Evolutionary conservation across 2,888 invertebrate genomes (phyloP).

Genomic region (Rhagophthalmus giganteus): DNA sequence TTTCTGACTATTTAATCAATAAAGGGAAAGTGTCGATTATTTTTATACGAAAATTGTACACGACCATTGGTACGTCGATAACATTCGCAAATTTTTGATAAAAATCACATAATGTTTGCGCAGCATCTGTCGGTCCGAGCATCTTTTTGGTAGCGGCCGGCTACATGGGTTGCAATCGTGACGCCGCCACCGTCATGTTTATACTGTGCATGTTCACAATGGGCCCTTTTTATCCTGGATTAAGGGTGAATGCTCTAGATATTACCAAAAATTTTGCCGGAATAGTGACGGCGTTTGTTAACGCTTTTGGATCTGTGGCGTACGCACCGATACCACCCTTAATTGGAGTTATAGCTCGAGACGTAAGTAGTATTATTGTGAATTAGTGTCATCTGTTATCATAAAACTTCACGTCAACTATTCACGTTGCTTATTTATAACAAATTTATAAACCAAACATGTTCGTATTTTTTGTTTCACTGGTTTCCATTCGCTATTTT

Average conservation of each 20-base stretch:
- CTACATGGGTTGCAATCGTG: conserved; percentile 62
- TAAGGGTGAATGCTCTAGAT: conserved; percentile 68
- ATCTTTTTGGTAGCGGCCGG: conserved; percentile 65
- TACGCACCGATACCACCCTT: conserved; percentile 65
- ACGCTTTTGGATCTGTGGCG: conserved; percentile 64
- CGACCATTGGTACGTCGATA: conserved; percentile 6
- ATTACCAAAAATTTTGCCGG: conserved; percentile 67
- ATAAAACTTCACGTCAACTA: too few species aligned
- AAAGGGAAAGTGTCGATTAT: background rate
- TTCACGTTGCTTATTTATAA: too few species aligned
- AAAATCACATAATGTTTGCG: background rate
- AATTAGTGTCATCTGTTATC: too few species aligned
- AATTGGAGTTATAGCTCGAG: conserved; percentile 62
- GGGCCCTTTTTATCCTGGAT: conserved; percentile 70
- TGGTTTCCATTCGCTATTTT: too few species aligned
- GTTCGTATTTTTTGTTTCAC: too few species aligned
- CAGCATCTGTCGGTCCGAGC: conserved; percentile 66
- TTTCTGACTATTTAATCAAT: conserved; percentile 5
- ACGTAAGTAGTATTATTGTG: too few species aligned
- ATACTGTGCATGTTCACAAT: conserved; percentile 66
- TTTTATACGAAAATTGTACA: conserved; percentile 1
- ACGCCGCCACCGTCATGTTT: conserved; percentile 59
- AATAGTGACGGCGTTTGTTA: conserved; percentile 65
- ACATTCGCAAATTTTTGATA: background rate
- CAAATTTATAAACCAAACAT: too few species aligned